Conservation (phyloP, 2,113 vertebrate genomes). For the Lampris megalopsis region DNA sequence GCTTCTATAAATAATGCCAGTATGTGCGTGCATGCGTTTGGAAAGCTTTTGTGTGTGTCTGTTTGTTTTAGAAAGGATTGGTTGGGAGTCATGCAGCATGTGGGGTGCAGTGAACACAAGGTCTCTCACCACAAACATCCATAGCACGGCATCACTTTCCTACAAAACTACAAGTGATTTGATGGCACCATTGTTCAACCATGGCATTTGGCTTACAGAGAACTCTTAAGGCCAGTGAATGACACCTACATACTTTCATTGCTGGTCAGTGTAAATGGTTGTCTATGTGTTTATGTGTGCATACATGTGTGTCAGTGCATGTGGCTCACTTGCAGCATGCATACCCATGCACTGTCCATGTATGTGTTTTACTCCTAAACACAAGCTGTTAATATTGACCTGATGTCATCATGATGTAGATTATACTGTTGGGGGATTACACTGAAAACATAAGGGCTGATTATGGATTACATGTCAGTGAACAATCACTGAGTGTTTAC, state of each 20-base stretch:
- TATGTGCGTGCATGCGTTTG: slow-evolving; percentile 4
- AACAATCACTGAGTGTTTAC: too few species aligned
- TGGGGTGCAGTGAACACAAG: slow-evolving; percentile 33
- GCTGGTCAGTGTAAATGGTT: background rate
- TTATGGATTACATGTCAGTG: background rate
- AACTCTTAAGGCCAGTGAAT: background rate
- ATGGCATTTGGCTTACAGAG: background rate
- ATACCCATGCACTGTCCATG: background rate
- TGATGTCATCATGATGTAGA: background rate
- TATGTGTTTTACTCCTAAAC: background rate
- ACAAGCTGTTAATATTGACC: background rate
- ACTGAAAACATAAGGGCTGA: background rate
- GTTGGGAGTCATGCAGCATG: slow-evolving; percentile 47
- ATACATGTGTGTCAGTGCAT: background rate
- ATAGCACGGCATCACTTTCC: slow-evolving; percentile 34
- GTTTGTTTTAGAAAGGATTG: slow-evolving; percentile 5
- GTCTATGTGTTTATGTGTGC: slow-evolving; percentile 7
- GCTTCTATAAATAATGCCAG: background rate
- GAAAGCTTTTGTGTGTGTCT: background rate
- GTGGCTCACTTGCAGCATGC: too few species aligned
- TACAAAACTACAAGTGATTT: slow-evolving; percentile 25
- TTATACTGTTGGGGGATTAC: background rate
- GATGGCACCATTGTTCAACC: background rate
- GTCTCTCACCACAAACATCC: slow-evolving; percentile 46
- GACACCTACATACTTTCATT: slow-evolving; percentile 13